Percentiles rank a stretch among this genome's conserved stretches.
phyloP scores from a whole-genome alignment of 2,113 vertebrate species.

The Steatornis caripensis region DNA sequence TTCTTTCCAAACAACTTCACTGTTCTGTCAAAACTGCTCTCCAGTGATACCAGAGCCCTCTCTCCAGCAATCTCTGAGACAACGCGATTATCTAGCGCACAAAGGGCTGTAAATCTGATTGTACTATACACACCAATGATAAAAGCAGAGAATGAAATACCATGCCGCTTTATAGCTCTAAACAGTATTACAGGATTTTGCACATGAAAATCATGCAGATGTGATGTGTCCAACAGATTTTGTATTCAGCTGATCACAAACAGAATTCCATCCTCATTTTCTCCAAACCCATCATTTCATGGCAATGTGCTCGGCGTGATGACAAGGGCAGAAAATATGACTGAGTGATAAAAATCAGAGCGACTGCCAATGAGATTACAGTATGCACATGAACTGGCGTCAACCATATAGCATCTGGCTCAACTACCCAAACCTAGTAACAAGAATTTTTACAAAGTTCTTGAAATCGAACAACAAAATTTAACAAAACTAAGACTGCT shows the following conservation, averaged over 20 bases:
- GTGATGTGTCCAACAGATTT: neutral
- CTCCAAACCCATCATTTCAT: neutral
- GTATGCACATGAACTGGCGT: neutral
- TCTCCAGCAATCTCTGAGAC: neutral
- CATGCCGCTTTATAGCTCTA: neutral
- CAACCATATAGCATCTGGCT: neutral
- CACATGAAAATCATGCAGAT: neutral
- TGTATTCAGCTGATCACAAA: neutral
- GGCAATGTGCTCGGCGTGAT: neutral
- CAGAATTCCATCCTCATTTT: neutral
- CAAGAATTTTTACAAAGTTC: neutral
- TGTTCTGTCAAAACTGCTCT: neutral
- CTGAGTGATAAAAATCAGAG: neutral
- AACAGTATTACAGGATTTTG: neutral
- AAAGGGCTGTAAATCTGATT: neutral
- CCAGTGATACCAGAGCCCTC: neutral
- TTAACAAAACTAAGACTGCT: neutral
- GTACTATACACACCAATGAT: neutral
- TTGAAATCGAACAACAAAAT: neutral
- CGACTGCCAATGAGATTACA: neutral
- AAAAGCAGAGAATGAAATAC: neutral
- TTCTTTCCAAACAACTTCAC: neutral
- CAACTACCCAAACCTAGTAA: neutral
- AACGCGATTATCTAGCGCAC: neutral
- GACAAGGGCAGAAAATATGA: conserved; percentile 2